Evolutionary conservation across 1,140 invertebrate genomes (phyloP).

Genomic region (Pogonomyrmex barbatus): DNA sequence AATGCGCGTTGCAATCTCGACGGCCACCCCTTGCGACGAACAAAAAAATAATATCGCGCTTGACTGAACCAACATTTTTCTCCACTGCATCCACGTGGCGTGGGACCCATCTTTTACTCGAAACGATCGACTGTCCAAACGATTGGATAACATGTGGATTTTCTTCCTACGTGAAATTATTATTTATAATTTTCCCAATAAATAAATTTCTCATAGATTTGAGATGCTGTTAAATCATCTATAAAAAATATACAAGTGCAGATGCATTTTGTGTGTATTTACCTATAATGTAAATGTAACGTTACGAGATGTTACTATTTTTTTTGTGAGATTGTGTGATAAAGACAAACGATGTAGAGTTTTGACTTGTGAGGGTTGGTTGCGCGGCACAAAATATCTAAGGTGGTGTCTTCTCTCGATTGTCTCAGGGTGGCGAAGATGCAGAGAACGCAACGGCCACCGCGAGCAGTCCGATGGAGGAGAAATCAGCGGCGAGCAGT

Average conservation of each 20-base stretch:
- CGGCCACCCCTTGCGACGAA: constrained; percentile 61
- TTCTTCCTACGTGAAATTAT: not conserved
- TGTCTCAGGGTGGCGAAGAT: constrained; percentile 83
- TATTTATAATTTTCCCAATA: not conserved
- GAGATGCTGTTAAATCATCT: not conserved
- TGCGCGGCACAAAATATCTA: constrained; percentile 2
- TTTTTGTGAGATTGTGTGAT: not conserved
- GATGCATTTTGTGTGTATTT: not conserved
- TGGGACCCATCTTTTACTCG: constrained; percentile 25
- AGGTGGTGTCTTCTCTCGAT: not conserved
- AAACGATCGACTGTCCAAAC: constrained; percentile 10
- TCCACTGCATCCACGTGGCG: constrained; percentile 40
- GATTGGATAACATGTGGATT: not conserved
- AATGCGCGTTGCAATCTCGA: constrained; percentile 57
- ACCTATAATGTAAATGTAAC: not conserved
- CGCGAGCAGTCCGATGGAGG: constrained; percentile 77
- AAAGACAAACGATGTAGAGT: not conserved
- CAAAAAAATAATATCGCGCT: constrained; percentile 76
- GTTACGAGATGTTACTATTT: not conserved
- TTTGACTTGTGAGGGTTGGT: not conserved
- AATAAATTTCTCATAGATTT: not conserved
- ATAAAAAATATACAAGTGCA: not conserved
- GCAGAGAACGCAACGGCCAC: constrained; percentile 72
- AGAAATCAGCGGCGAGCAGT: constrained; percentile 82
- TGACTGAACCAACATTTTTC: constrained; percentile 70